These are phyloP conservation scores for Cenopis cana DNA, from an alignment of 2,888 invertebrate species.

Conservation along the genomic window DNA sequence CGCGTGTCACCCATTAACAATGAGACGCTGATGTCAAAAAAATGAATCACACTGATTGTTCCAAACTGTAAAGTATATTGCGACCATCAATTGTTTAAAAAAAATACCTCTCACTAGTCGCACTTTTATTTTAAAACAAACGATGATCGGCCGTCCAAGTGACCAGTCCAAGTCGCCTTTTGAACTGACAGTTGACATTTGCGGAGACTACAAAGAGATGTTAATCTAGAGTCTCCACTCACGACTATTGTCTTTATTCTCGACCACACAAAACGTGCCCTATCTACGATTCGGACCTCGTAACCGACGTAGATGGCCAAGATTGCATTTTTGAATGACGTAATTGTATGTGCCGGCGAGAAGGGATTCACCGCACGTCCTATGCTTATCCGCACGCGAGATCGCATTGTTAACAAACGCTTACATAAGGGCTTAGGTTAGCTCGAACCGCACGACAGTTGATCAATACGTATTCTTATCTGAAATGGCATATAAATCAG, in stretches of 20 bases:
- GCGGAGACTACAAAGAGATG: slow-evolving; percentile 64
- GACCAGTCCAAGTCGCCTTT: slow-evolving; percentile 27
- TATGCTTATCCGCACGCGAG: slow-evolving; percentile 32
- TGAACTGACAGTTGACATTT: slow-evolving; percentile 48
- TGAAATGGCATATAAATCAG: too few relatives aligned
- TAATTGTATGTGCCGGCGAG: slow-evolving; percentile 33
- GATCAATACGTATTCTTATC: slow-evolving; percentile 7
- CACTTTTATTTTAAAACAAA: slow-evolving; percentile 17
- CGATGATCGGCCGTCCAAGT: slow-evolving; percentile 21
- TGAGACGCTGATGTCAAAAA: slow-evolving; percentile 3
- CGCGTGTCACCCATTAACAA: slow-evolving; percentile 46
- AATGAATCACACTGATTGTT: background rate
- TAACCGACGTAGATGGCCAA: slow-evolving; percentile 39
- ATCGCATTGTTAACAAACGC: slow-evolving; percentile 29
- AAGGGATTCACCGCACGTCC: slow-evolving; percentile 41
- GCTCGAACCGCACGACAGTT: background rate
- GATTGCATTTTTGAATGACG: slow-evolving; percentile 41
- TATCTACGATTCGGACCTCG: slow-evolving; percentile 65
- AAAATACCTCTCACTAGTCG: background rate
- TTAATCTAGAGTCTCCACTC: slow-evolving; percentile 57
- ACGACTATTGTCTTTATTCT: slow-evolving; percentile 61
- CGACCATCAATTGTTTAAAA: background rate
- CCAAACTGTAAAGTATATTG: background rate
- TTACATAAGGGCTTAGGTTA: slow-evolving; percentile 23
- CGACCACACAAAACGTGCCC: slow-evolving; percentile 65